Evolutionary conservation across 2,797 vertebrate species (phyloP).

Genomic region (Lindbergichthys nudifrons): DNA sequence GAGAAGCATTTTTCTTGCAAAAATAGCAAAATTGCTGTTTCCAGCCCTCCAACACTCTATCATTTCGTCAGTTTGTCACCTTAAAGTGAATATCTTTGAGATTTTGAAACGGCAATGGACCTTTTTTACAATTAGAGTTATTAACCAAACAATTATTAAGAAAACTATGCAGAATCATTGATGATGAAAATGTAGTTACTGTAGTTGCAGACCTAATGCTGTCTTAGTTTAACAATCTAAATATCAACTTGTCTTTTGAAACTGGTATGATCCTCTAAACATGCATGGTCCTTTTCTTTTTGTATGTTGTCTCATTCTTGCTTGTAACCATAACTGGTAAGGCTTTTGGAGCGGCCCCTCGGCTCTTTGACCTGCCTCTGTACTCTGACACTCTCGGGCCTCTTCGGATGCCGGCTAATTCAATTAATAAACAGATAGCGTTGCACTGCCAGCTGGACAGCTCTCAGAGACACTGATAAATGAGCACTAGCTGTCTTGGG

Average conservation of each 20-base stretch:
- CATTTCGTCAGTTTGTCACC: too few species aligned
- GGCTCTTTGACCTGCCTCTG: conserved; percentile 65
- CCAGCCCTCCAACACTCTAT: too few species aligned
- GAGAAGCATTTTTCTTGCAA: too few species aligned
- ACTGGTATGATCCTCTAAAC: neutral
- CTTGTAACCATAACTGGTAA: conserved; percentile 35
- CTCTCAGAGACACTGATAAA: conserved; percentile 88
- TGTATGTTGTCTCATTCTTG: conserved; percentile 12
- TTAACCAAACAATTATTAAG: too few species aligned
- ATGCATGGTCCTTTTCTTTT: neutral
- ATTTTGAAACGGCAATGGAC: too few species aligned
- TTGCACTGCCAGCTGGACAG: conserved; percentile 85
- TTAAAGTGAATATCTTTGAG: too few species aligned
- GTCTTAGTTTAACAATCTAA: conserved; percentile 1
- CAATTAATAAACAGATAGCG: conserved; percentile 91
- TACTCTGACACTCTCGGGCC: conserved; percentile 76
- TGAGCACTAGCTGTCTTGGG: conserved; percentile 80
- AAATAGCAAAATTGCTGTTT: too few species aligned
- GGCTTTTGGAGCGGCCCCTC: conserved; percentile 25
- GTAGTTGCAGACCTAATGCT: neutral
- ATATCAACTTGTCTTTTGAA: neutral
- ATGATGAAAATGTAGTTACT: too few species aligned
- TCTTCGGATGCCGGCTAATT: conserved; percentile 86
- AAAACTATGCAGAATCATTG: too few species aligned
- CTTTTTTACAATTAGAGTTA: too few species aligned